These are phyloP conservation scores for Tetranychus truncatus DNA, from an alignment of 2,888 invertebrate genomes.

Conservation along the genomic window DNA sequence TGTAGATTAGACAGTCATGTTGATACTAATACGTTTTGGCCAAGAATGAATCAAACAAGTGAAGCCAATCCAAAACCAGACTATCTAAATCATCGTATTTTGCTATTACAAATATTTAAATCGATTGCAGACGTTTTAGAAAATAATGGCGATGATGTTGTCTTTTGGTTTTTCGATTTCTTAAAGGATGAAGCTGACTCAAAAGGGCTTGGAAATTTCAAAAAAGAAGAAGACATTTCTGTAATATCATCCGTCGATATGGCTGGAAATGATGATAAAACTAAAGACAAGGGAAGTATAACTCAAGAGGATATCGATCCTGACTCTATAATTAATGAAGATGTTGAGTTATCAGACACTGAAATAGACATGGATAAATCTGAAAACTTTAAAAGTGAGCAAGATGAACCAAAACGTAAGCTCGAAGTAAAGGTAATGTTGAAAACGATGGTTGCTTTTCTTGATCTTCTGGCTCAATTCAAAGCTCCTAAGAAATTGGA, in stretches of 20 bases:
- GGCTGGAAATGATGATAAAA: neutral
- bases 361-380: neutral
- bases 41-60: neutral
- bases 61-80: constrained; percentile 41
- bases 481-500: neutral
- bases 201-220: neutral
- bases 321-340: neutral
- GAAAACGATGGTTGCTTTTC: neutral
- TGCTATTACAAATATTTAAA: constrained; percentile 30
- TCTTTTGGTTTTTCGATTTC: neutral
- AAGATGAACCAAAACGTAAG: too few species aligned
- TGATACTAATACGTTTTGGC: neutral
- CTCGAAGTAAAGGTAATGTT: neutral
- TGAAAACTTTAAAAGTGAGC: neutral
- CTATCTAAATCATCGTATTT: constrained; percentile 51
- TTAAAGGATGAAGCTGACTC: neutral
- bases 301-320: neutral
- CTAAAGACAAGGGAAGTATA: neutral
- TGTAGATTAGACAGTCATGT: neutral
- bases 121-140: neutral
- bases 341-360: neutral
- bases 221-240: neutral
- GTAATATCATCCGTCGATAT: neutral
- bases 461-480: neutral
- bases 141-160: neutral